Percentiles rank a stretch among this genome's conserved stretches.
These are phyloP conservation scores for Caenorhabditis sp. DNA, from an alignment of 2,888 invertebrate genomes.

Conservation along the genomic window DNA sequence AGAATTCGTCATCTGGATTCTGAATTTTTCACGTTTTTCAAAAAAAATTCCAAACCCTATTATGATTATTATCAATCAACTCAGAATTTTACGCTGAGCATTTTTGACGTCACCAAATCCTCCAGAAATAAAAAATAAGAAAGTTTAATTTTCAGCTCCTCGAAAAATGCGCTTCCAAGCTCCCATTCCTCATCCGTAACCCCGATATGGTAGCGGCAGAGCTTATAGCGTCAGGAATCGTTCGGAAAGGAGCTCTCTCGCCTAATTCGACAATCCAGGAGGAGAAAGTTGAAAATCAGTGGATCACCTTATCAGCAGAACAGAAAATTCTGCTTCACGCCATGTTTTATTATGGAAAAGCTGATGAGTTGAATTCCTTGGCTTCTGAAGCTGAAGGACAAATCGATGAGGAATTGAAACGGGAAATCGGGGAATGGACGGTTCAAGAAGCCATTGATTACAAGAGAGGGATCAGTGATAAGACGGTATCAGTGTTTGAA, in stretches of 20 bases:
- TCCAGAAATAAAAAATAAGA: no score
- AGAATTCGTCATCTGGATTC: no score
- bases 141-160: slow-evolving; percentile 44
- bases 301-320: background rate
- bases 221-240: slow-evolving; percentile 39
- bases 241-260: slow-evolving; percentile 39
- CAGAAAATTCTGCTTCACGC: slow-evolving; percentile 40
- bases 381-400: background rate
- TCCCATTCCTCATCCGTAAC: slow-evolving; percentile 10
- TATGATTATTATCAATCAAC: no score
- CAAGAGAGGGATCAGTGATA: slow-evolving; percentile 34
- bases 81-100: no score
- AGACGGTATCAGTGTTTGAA: slow-evolving; percentile 38
- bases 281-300: background rate
- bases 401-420: slow-evolving; percentile 18
- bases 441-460: slow-evolving; percentile 43
- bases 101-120: background rate
- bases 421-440: slow-evolving; percentile 48
- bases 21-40: background rate
- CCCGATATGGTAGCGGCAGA: slow-evolving; percentile 16
- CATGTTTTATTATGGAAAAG: slow-evolving; percentile 51
- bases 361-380: slow-evolving; percentile 28
- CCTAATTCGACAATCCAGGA: slow-evolving; percentile 40
- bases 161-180: slow-evolving; percentile 26
- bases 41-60: background rate